Base-by-base conservation (phyloP, 2,888 invertebrate genomes). In the Lacanobia wlatinum region DNA sequence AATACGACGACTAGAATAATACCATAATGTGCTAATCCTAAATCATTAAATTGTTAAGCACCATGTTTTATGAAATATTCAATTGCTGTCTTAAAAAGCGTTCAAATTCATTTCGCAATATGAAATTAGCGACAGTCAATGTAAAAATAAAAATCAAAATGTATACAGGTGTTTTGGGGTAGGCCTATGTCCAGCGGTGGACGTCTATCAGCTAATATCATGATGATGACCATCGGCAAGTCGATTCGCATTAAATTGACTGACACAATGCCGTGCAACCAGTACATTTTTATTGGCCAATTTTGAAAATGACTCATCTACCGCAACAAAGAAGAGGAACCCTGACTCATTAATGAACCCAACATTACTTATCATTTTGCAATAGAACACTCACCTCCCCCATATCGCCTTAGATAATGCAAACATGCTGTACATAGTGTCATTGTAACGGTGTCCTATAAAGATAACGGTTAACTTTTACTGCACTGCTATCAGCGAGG, bases 401-500 rank as follows among this genome's bases (percentile, higher is more conserved):
- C 14, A 10, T 52, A 34, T 40, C 28, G 18, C 46, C 8, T 48
- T 21, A n/a, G 52, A 69, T 56, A 68, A 28, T 34, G 16, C 16
- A 23, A 69, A 76, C 63, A 52, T 46, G 18, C n/a, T 59, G 40
- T 56, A 63, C 53, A 73, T 28, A 53, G 68, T 60, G 43, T 56
- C 63, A 70, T 23, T 70, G 59, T 69, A 59, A 43, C 61, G 53
- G 56, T 81, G 75, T 73, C 63, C 81, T 64, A 83, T n/a, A 70
- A 64, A 83, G 84, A 83, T 83, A 82, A 81, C 73, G 12, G 56
- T 61, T 46, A 55, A 56, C 58, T 66, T 61, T 56, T 55, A 78
- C 68, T 69, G 63, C 59, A 38, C 52, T 73, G 73, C 67, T 75
- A 82, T 84, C 82, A 70, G 66, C 66, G 56, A 73, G 79, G 73